Evolutionary conservation across 2,888 invertebrate species (phyloP).

Genomic region (Caenorhabditis sp.): DNA sequence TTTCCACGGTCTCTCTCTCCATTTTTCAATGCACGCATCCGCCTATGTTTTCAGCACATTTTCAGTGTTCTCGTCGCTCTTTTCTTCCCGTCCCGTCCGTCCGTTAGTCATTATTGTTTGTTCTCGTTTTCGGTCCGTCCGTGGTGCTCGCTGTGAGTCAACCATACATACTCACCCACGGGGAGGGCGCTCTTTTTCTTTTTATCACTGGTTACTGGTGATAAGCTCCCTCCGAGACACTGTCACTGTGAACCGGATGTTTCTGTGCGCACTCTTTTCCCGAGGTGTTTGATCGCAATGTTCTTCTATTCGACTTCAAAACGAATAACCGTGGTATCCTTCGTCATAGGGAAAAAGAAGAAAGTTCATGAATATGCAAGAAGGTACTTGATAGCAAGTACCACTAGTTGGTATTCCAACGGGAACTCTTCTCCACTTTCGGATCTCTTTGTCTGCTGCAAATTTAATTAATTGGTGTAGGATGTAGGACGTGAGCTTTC

Average conservation of each 20-base stretch:
- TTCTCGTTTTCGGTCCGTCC: conserved; percentile 13
- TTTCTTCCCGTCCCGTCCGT: background rate
- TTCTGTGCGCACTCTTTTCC: background rate
- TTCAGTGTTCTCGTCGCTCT: background rate
- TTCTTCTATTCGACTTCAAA: background rate
- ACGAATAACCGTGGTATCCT: too few species aligned
- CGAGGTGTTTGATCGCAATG: background rate
- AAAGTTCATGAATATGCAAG: conserved; percentile 37
- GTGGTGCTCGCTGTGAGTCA: conserved; percentile 33
- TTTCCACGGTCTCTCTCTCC: background rate
- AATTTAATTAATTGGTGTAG: too few species aligned
- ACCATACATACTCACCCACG: conserved; percentile 8
- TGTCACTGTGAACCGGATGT: conserved; percentile 12
- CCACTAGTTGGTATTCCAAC: conserved; percentile 20
- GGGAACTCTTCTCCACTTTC: background rate
- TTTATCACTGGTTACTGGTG: conserved; percentile 6
- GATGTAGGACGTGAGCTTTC: too few species aligned
- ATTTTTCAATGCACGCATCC: background rate
- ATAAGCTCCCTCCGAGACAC: conserved; percentile 16
- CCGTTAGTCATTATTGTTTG: conserved; percentile 40
- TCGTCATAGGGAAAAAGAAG: background rate
- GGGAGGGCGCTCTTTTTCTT: conserved; percentile 13
- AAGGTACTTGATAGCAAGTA: background rate
- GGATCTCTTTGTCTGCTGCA: background rate
- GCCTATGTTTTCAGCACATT: background rate